Base-by-base conservation (phyloP, 2,888 invertebrate species). In the Cerceris ruficornis region DNA sequence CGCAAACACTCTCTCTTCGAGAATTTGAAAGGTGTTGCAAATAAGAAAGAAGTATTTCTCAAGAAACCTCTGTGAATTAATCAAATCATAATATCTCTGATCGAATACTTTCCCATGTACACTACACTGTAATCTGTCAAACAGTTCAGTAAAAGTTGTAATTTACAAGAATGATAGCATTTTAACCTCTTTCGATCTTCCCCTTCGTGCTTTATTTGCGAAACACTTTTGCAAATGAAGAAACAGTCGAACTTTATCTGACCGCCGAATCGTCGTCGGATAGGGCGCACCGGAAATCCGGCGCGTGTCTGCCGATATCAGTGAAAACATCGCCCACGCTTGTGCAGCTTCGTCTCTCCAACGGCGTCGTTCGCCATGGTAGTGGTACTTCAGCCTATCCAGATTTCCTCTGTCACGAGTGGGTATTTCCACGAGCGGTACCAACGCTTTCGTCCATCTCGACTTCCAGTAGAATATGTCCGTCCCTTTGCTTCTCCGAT, bases 241-340 rank as follows among this genome's bases (percentile, higher is more conserved):
- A 46, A 73, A 49, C 57, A 59, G 28, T 39, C 62, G 13, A 15
- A 11, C 46, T 52, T 62, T 85, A 85, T 84, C 85, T 69, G 50
- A 5, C 13, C 58, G 60, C 70, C 77, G 75, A 81, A 83, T 82
- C 68, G 70, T 62, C 74, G 70, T 39, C 58, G 81, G 85, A 83
- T 84, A 85, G 80, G 77, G 68, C 73, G 69, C 70, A 61, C 78
- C 80, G 88, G 88, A 88, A 84, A 83, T 88, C 88, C 88, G 87
- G 85, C 75, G 77, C 78, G 76, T 86, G 84, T 83, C 82, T 66
- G 69, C 17, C 64, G 73, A 54, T 86, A 87, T 84, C 87, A 75
- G 66, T 67, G 58, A 57, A 60, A 65, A 54, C 66, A 68, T 59
- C 77, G 49, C 79, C 86, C 77, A 85, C 86, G 80, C 86, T n/a